phyloP scores from a whole-genome alignment of 2,888 invertebrate genomes.

The Gastracanthus pulcherrimus region DNA sequence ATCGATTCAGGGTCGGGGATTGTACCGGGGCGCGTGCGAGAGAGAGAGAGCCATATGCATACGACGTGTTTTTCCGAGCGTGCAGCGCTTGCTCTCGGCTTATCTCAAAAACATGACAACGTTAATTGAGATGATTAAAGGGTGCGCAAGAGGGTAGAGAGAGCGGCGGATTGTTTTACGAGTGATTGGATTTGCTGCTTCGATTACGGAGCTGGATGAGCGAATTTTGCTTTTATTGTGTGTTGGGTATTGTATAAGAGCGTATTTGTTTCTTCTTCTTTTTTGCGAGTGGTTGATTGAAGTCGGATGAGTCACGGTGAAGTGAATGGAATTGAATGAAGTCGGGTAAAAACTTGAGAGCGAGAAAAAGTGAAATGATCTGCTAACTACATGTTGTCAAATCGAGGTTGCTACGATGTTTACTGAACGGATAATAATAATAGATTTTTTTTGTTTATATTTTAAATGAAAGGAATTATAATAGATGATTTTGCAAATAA shows the following conservation, averaged over 20 bases:
- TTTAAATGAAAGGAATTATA: too few relatives aligned
- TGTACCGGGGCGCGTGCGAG: neutral
- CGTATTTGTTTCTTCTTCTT: neutral
- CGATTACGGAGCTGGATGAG: neutral
- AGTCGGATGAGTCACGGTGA: neutral
- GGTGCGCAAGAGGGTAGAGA: too few relatives aligned
- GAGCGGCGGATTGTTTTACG: neutral
- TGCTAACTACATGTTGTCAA: too few relatives aligned
- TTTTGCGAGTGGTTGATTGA: neutral
- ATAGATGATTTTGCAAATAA: too few relatives aligned
- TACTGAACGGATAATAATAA: too few relatives aligned
- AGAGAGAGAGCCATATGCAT: too few relatives aligned
- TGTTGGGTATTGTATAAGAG: neutral
- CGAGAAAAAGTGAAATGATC: too few relatives aligned
- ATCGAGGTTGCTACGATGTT: too few relatives aligned
- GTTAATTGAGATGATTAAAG: neutral
- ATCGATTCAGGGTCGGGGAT: conserved; percentile 39
- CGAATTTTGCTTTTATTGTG: neutral
- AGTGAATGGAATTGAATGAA: neutral
- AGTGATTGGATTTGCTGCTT: neutral
- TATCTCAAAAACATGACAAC: neutral
- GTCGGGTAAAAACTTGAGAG: too few relatives aligned
- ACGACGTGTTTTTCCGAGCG: conserved; percentile 14
- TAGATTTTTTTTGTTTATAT: neutral
- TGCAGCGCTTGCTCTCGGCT: neutral